Percentiles rank a stretch among this genome's conserved stretches.
Evolutionary conservation across 2,797 vertebrate species (phyloP).

Genomic region (Remorina albescens): DNA sequence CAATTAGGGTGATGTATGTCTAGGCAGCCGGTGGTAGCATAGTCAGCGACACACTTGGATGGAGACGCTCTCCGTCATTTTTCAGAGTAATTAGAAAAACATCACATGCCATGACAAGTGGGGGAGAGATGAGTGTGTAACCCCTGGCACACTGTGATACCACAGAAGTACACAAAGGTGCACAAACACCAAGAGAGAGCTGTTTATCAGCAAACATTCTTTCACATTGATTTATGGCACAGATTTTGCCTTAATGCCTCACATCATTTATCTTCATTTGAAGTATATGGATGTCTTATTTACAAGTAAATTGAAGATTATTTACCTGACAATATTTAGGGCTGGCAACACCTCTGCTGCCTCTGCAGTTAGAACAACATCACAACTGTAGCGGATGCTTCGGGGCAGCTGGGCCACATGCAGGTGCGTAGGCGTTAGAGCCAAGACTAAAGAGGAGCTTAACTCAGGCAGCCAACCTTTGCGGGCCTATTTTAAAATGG

Average conservation of each 20-base stretch:
- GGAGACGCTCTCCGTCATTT: constrained; percentile 72
- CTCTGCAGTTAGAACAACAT: constrained; percentile 1
- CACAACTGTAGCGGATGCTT: constrained; percentile 38
- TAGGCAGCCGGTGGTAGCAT: constrained; percentile 41
- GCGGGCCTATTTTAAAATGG: constrained; percentile 67
- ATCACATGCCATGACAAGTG: constrained; percentile 58
- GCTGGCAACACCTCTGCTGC: constrained; percentile 3
- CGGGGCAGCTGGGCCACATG: constrained; percentile 21
- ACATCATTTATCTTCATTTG: constrained; percentile 75
- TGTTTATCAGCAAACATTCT: constrained; percentile 43
- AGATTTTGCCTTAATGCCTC: constrained; percentile 57
- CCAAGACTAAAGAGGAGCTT: constrained; percentile 65
- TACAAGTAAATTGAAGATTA: constrained; percentile 74
- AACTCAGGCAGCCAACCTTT: constrained; percentile 71
- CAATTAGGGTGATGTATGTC: constrained; percentile 83
- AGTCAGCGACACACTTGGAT: constrained; percentile 68
- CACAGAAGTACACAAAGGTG: constrained; percentile 30
- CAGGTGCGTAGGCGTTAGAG: constrained; percentile 36
- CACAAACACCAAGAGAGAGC: constrained; percentile 44
- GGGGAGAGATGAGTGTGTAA: constrained; percentile 47
- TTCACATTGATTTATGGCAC: constrained; percentile 78
- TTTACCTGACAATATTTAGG: constrained; percentile 51
- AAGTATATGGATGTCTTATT: constrained; percentile 66
- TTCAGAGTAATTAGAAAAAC: constrained; percentile 84
- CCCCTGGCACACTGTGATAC: constrained; percentile 48